A percentile compares a stretch with the other conserved stretches of the same genome.
These are phyloP conservation scores for Tenualosa ilisha DNA, from an alignment of 2,797 vertebrate species.

Conservation along the genomic window DNA sequence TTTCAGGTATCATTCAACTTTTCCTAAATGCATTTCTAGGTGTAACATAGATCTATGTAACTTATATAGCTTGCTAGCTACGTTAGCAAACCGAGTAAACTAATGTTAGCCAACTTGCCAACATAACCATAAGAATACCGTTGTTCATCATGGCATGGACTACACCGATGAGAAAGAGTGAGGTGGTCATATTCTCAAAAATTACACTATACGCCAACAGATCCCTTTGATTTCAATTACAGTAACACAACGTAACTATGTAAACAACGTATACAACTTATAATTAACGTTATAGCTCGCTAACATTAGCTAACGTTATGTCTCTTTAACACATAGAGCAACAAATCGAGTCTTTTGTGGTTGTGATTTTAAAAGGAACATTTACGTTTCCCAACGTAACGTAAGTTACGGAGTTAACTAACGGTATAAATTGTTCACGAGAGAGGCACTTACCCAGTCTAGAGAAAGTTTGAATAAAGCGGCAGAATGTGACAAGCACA, in stretches of 20 bases:
- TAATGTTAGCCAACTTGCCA: background rate
- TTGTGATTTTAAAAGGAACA: background rate
- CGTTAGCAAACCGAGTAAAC: conserved; percentile 8
- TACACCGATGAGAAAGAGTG: background rate
- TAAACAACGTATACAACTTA: background rate
- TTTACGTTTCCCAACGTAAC: background rate
- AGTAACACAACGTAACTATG: background rate
- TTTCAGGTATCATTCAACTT: conserved; percentile 8
- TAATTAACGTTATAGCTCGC: background rate
- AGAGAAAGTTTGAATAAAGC: conserved; percentile 3
- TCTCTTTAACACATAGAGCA: background rate
- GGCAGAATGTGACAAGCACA: conserved; percentile 22
- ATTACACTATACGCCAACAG: background rate
- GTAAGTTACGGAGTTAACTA: background rate
- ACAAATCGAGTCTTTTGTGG: background rate
- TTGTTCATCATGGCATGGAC: background rate
- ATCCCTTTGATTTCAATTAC: background rate
- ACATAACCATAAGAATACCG: background rate
- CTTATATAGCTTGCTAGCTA: conserved; percentile 7
- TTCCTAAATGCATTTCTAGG: background rate
- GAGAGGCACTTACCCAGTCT: conserved; percentile 15
- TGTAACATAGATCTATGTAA: background rate
- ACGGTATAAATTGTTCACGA: background rate
- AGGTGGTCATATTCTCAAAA: background rate
- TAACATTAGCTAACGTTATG: background rate